Evolutionary conservation across 2,888 invertebrate species (phyloP), one percentile per base, ranked within the genome.

Genomic region (Boloria selene): DNA sequence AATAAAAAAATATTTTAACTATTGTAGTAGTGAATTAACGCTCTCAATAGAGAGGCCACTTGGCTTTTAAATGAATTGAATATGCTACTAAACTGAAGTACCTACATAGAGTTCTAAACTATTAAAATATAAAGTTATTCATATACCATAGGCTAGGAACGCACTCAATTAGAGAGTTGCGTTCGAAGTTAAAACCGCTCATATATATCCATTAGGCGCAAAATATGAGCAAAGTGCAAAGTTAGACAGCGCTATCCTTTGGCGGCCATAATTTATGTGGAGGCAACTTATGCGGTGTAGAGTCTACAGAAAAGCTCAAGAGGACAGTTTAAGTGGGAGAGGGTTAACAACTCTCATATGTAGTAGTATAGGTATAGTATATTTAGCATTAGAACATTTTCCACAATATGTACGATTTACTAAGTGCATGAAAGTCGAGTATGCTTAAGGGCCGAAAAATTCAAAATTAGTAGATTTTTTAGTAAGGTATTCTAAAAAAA

Each of bases 181-280:
- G 77, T 76, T 73, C 73, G 77, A 85, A 90, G 88, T 90, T 90
- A 79, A 80, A 80, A 83, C 86, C 84, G 75, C 83, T 75, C 87
- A 81, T 90, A 88, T 83, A 88, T 90, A 90, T 84, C 88, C 87
- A 87, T 91, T 91, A 85, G 78, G 84, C 86, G 86, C 88, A 88
- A 91, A 87, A 91, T 91, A 90, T 89, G 90, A 78, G 84, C 79
- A 82, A 91, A 91, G 91, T 90, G 91, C 82, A 87, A 90, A 91
- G 91, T 91, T 92, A 87, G 89, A 87, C 90, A 82, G 80, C 78
- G 82, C 82, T 88, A 90, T 90, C 90, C 90, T 90, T 91, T 88
- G 84, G 88, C 75, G 87, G 85, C 83, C 80, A 84, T 90, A 89
- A 90, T 87, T 91, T 90, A 90, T 89, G 83, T 85, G 87, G 75